These are phyloP conservation scores for Hemichromis elongatus DNA, from an alignment of 2,113 vertebrate genomes.

Conservation along the genomic window DNA sequence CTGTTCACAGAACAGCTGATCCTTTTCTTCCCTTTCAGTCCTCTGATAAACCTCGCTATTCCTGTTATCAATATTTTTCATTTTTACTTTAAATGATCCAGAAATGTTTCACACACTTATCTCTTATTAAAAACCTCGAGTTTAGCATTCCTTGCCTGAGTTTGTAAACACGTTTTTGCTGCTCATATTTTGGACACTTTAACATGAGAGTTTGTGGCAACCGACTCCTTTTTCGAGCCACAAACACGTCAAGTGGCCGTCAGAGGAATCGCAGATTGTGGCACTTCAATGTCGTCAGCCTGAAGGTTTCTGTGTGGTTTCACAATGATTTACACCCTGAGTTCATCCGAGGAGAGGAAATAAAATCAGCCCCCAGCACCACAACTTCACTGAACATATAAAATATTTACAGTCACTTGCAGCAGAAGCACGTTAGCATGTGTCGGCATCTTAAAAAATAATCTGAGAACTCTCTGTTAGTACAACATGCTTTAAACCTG, in stretches of 20 bases:
- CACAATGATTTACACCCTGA: background rate
- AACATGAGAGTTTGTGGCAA: background rate
- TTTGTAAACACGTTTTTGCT: background rate
- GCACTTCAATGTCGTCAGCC: background rate
- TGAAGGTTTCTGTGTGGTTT: background rate
- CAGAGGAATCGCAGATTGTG: background rate
- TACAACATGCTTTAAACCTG: too few relatives aligned
- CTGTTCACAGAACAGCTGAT: background rate
- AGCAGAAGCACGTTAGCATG: background rate
- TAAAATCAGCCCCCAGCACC: background rate
- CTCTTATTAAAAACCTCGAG: background rate
- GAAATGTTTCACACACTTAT: background rate
- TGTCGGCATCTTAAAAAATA: background rate
- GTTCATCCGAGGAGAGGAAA: background rate
- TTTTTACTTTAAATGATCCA: background rate
- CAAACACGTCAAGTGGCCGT: background rate
- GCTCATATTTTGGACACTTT: background rate
- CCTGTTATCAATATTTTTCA: background rate
- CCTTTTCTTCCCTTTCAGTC: background rate
- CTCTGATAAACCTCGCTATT: background rate
- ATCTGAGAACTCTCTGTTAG: background rate
- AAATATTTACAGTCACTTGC: background rate
- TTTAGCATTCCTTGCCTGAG: background rate
- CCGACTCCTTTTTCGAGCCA: background rate
- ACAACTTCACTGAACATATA: background rate